Base-by-base conservation (phyloP, 2,113 vertebrate genomes). In the Coptodon rendalli region DNA sequence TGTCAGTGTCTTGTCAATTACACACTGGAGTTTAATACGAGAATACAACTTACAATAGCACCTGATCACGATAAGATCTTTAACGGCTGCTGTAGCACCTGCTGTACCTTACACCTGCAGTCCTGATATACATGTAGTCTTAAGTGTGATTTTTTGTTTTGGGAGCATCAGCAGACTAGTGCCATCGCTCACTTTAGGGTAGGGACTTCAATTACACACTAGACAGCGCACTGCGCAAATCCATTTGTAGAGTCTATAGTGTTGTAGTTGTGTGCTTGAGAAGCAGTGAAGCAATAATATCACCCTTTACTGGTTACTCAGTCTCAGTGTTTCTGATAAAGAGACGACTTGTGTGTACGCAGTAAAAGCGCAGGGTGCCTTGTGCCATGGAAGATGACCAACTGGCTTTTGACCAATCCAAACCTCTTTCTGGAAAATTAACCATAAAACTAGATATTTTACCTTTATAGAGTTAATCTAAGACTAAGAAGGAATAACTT, bases 271-370 rank as follows among this genome's bases (percentile, higher is more conserved):
- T 91, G 89, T 94, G 93, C 94, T 93, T 93, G 93, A 94, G 85
- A 93, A 89, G 86, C 88, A 91, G 90, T 85, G 79, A 80, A 95
- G 95, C 94, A 96, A 96, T 96, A 96, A 96, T 88, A 45, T 85
- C 90, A 87, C 82, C 71, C 68, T 93, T 57, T 89, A 84, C 80
- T 68, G 63, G 87, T 91, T 86, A 78, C 87, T 84, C 84, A 14
- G 79, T 80, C 63, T 81, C 86, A 52, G 73, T 84, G 24, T 86
- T 88, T 94, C 81, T 84, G 80, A 90, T 56, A 29, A 81, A 89
- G 9, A 89, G 29, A 63, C 17, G 3, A 81, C 82, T 61, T 83
- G 53, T 91, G 90, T 88, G 73, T 92, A 85, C 87, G 57, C 84
- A 87, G 45, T 80, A 86, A 89, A 91, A 90, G 79, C 81, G 84